A percentile compares a stretch with the other conserved stretches of the same genome.
These are phyloP conservation scores for Maniola jurtina DNA, from an alignment of 1,140 invertebrate species.

Conservation along the genomic window DNA sequence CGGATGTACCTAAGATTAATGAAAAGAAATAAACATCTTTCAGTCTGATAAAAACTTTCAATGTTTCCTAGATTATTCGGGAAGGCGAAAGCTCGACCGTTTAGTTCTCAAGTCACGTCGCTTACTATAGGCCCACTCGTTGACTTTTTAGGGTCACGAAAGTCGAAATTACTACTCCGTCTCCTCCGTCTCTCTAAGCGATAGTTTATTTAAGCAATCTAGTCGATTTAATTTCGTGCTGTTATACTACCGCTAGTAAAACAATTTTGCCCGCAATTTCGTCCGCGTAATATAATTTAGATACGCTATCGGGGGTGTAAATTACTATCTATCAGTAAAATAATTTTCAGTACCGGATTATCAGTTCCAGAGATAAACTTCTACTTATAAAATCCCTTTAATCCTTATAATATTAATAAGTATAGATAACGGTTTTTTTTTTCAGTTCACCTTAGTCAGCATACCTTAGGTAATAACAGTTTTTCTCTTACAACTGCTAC, in stretches of 20 bases:
- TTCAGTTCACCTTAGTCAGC: too few species aligned
- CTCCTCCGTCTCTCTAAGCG: background rate
- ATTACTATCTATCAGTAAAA: too few species aligned
- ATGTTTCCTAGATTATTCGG: background rate
- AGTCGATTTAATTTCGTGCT: background rate
- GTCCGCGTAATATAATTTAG: too few species aligned
- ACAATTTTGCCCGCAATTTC: background rate
- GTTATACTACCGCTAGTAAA: background rate
- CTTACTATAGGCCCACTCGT: background rate
- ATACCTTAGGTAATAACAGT: too few species aligned
- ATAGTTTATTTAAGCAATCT: background rate
- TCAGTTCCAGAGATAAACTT: too few species aligned
- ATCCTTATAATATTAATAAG: too few species aligned
- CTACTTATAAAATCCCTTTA: too few species aligned
- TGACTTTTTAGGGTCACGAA: conserved; percentile 10
- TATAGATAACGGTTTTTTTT: too few species aligned
- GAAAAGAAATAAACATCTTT: background rate
- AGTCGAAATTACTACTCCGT: conserved; percentile 1
- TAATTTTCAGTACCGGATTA: too few species aligned
- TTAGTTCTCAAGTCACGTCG: conserved; percentile 10
- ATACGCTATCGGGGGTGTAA: too few species aligned
- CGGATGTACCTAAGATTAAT: background rate
- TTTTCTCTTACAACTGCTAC: too few species aligned
- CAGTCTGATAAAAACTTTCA: background rate
- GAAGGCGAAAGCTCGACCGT: background rate